Conservation (phyloP, 2,113 vertebrate genomes). For the Ailuropoda melanoleuca region DNA sequence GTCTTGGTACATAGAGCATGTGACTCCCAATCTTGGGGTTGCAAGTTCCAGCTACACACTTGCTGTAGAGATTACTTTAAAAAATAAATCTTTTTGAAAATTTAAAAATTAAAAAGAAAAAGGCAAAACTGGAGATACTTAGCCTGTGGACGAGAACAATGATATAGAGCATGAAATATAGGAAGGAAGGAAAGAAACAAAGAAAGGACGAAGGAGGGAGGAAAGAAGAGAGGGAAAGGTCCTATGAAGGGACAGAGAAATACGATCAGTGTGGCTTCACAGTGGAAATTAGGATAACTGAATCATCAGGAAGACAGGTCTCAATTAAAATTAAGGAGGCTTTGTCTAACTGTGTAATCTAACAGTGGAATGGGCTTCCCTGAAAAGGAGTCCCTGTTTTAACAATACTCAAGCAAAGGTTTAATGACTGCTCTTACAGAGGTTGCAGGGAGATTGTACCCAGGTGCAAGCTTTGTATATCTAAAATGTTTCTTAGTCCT, state of each 20-base stretch:
- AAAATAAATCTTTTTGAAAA: not conserved
- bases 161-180: not conserved
- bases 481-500: not conserved
- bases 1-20: not conserved
- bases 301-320: not conserved
- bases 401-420: not conserved
- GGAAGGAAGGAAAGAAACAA: not conserved
- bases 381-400: not conserved
- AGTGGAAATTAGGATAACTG: not conserved
- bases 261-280: not conserved
- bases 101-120: not conserved
- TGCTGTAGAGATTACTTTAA: not conserved
- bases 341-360: not conserved
- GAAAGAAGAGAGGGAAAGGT: not conserved
- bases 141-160: not conserved
- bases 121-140: not conserved
- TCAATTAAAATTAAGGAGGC: not conserved
- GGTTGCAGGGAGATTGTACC: not conserved
- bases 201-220: not conserved
- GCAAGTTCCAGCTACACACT: not conserved
- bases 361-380: not conserved
- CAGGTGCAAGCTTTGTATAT: not conserved
- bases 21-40: not conserved
- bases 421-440: not conserved
- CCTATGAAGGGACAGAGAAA: not conserved